Evolutionary conservation across 2,888 invertebrate genomes (phyloP).

Genomic region (Hermodice carunculata): DNA sequence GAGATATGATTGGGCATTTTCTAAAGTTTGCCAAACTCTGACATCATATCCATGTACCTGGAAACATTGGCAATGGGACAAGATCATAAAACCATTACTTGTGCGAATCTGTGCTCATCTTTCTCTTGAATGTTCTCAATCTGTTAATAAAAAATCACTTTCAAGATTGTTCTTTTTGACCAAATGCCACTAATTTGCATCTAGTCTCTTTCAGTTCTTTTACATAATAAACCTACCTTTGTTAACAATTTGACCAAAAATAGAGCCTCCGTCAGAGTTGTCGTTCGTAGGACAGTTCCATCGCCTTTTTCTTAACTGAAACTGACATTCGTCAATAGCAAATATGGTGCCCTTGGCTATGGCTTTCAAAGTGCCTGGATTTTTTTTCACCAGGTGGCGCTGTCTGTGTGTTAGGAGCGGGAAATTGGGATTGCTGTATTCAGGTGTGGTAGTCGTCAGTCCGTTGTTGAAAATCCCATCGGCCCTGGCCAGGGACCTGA

Average conservation of each 20-base stretch:
- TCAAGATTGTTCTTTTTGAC: no score
- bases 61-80: no score
- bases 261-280: slow-evolving; percentile 90
- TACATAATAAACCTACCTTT: slow-evolving; percentile 79
- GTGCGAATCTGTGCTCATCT: no score
- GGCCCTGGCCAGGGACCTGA: slow-evolving; percentile 94
- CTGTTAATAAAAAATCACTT: no score
- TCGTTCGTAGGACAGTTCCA: slow-evolving; percentile 96
- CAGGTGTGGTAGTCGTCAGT: slow-evolving; percentile 53
- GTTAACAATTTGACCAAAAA: slow-evolving; percentile 96
- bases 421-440: slow-evolving; percentile 58
- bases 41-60: no score
- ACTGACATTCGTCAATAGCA: slow-evolving; percentile 93
- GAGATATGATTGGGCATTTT: no score
- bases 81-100: no score
- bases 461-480: slow-evolving; percentile 94
- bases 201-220: no score
- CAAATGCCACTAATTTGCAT: no score
- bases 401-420: slow-evolving; percentile 88
- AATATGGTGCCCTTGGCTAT: slow-evolving; percentile 91
- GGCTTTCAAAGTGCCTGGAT: slow-evolving; percentile 90
- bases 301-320: slow-evolving; percentile 91
- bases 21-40: no score
- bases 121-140: no score
- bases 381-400: slow-evolving; percentile 86